Evolutionary conservation across 2,888 invertebrate genomes (phyloP).

Genomic region (Scaptodrosophila latifasciaeformis): DNA sequence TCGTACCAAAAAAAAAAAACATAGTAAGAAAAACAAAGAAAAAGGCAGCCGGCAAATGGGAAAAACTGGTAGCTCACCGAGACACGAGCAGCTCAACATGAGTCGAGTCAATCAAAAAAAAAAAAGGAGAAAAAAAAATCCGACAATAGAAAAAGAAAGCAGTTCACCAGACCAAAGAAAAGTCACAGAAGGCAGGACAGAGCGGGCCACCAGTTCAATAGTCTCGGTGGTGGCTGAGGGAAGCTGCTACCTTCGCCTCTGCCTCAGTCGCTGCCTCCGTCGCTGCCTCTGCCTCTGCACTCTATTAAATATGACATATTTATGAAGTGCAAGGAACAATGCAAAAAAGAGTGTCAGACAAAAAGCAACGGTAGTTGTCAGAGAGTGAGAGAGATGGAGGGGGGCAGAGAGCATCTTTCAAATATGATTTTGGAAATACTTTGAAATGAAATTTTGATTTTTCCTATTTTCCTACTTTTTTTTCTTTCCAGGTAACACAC

Average conservation of each 20-base stretch:
- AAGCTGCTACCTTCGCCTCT: no score
- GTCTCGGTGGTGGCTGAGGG: conserved; percentile 38
- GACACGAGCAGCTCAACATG: conserved; percentile 1
- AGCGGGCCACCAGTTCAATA: no score
- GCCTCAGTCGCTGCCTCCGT: conserved; percentile 29
- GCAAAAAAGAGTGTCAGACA: conserved; percentile 24
- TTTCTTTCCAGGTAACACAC: conserved; percentile 7
- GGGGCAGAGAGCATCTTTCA: no score
- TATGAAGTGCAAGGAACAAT: conserved; percentile 69
- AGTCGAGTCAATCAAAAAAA: conserved; percentile 57
- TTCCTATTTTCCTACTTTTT: neutral
- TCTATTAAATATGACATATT: conserved; percentile 71
- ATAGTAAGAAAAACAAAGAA: conserved; percentile 26
- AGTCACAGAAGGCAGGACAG: conserved; percentile 38
- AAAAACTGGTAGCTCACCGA: neutral
- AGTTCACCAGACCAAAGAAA: conserved; percentile 27
- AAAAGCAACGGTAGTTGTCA: conserved; percentile 19
- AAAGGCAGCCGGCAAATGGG: conserved; percentile 42
- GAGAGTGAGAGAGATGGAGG: no score
- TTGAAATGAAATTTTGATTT: conserved; percentile 7
- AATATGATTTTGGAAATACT: conserved; percentile 12
- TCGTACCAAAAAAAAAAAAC: conserved; percentile 22
- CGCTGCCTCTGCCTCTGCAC: conserved; percentile 40
- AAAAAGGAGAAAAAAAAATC: conserved; percentile 24
- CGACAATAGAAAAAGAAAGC: conserved; percentile 33